A percentile compares a stretch with the other conserved stretches of the same genome.
phyloP scores from a whole-genome alignment of 2,888 invertebrate genomes.

The Chaitophorus viminalis region DNA sequence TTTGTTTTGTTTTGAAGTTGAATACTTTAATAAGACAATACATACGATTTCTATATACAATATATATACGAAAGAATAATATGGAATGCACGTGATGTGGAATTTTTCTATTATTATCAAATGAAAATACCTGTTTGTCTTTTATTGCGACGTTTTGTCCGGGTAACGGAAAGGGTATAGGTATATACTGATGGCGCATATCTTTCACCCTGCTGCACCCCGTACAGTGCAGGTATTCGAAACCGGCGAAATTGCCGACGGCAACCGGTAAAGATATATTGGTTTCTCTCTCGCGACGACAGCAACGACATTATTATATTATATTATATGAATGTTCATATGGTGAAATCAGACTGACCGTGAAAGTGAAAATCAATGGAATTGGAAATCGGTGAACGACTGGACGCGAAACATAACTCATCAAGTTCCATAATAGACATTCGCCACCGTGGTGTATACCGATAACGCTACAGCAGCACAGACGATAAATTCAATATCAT shows the following conservation, averaged over 20 bases:
- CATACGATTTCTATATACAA: not conserved
- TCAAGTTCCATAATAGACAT: not conserved
- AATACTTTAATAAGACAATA: conserved; percentile 13
- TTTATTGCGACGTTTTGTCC: conserved; percentile 15
- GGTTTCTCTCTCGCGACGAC: not conserved
- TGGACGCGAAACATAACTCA: not conserved
- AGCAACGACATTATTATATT: not conserved
- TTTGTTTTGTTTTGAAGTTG: conserved; percentile 13
- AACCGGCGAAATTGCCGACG: not conserved
- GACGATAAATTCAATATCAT: not conserved
- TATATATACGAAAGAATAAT: not conserved
- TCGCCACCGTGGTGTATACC: not conserved
- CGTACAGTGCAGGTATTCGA: conserved; percentile 4
- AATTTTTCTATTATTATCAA: conserved; percentile 45
- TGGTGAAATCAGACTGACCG: not conserved
- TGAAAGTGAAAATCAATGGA: conserved; percentile 19
- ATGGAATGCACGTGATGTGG: conserved; percentile 19
- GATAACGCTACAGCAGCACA: not conserved
- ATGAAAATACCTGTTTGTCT: conserved; percentile 11
- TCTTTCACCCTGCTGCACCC: not conserved
- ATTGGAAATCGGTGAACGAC: not conserved
- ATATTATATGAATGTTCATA: too few species aligned
- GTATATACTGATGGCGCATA: conserved; percentile 1
- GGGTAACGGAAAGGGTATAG: not conserved
- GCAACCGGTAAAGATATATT: conserved; percentile 25